Evolutionary conservation across 2,888 invertebrate species (phyloP), one percentile per base, ranked within the genome.

Genomic region (Gisinianus flammeolus): DNA sequence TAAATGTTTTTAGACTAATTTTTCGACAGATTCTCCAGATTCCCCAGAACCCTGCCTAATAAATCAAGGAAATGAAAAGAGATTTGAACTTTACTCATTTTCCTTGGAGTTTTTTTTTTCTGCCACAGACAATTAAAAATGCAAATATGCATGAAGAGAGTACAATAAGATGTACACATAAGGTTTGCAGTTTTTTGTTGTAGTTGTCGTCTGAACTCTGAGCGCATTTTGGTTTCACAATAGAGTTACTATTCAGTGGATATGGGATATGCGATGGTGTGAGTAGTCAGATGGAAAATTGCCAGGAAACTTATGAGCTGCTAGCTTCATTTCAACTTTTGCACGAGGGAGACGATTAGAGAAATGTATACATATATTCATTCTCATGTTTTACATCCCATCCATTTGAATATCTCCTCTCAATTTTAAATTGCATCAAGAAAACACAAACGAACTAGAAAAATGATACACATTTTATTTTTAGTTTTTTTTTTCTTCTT

Each of bases 251-350:
- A 16, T 10, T 44, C 44, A 44, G 44, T 44, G 16, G 6, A 44
- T 44, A 16, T 10, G 44, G 6, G 44, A 44, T 16, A 44, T 16
- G 16, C 44, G 44, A 16, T 6, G 44, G 44, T 6, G 44, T 10
- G 16, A 16, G 44, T 6, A 16, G 44, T 16, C 12, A 19, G 4
- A 66, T 66, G 66, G 66, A 66, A 28, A 66, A 28, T 1, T 66
- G 66, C 66, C 66, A 66, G 66, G 66, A 66, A 66, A 19, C 66
- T 24, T 66, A 66, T 66, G 19, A 24, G 1, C 19, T 28, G 19
- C 28, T 19, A 26, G 24, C 30, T 30, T 8, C 24, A 28, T 28
- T 24, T 30, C 30, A 28, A 44, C 44, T 44, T 44, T n/a, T 44
- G 35, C 5, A 35, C 35, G 12, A 8, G 35, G n/a, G n/a, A n/a